Conservation (phyloP, 64 coral and sea anemone genomes). For the Exaiptasia diaphana region DNA sequence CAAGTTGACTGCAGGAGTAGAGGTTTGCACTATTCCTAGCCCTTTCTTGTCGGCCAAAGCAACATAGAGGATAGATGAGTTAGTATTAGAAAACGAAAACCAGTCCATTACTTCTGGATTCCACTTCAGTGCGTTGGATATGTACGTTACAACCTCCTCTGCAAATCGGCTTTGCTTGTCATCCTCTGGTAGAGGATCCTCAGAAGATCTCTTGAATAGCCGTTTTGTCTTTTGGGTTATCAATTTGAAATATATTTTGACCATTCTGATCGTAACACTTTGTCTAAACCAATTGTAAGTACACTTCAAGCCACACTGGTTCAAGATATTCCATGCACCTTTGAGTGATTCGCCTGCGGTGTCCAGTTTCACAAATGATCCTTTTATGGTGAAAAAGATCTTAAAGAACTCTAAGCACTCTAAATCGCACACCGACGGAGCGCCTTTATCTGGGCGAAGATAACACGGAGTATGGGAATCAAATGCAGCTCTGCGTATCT, state of each 20-base stretch:
- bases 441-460: not conserved
- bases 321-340: conserved; percentile 27
- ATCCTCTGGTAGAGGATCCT: conserved; percentile 2
- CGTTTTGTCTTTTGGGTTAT: not conserved
- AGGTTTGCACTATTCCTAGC: not conserved
- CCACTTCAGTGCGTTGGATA: conserved; percentile 11
- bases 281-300: not conserved
- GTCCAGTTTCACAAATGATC: conserved; percentile 10
- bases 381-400: conserved; percentile 38
- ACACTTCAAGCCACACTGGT: not conserved
- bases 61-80: not conserved
- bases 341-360: conserved; percentile 29
- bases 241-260: conserved; percentile 1
- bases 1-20: not conserved
- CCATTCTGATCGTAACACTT: not conserved
- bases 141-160: not conserved
- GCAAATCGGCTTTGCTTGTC: conserved; percentile 35
- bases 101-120: conserved; percentile 24
- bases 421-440: conserved; percentile 48
- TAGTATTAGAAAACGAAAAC: not conserved
- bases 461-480: conserved; percentile 52
- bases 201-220: not conserved
- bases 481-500: conserved; percentile 41
- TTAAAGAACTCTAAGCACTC: not conserved
- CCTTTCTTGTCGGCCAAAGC: conserved; percentile 33